phyloP scores from a whole-genome alignment of 2,797 vertebrate genomes.

The Argyrosomus regius region DNA sequence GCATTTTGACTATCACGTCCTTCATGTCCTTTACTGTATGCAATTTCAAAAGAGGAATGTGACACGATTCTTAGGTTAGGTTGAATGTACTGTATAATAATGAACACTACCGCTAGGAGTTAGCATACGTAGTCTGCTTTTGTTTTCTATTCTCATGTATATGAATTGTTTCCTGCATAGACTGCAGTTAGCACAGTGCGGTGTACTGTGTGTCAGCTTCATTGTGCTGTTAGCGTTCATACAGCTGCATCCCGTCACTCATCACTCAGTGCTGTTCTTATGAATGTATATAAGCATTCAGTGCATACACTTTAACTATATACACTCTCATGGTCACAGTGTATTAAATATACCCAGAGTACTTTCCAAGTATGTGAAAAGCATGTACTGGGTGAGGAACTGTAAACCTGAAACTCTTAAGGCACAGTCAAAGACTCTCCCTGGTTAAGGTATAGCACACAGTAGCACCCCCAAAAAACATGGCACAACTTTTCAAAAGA shows the following conservation, averaged over 20 bases:
- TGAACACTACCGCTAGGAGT: conserved; percentile 50
- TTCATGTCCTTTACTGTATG: conserved; percentile 56
- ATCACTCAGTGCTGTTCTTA: conserved; percentile 37
- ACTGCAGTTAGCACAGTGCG: conserved; percentile 32
- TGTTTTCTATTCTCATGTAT: conserved; percentile 23
- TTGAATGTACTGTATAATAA: conserved; percentile 76
- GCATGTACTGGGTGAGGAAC: conserved; percentile 52
- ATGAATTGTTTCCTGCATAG: conserved; percentile 34
- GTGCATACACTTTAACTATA: conserved; percentile 38
- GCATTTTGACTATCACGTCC: conserved; percentile 30
- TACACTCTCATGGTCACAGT: conserved; percentile 29
- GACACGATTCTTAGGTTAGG: conserved; percentile 59
- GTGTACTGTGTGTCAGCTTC: conserved; percentile 40
- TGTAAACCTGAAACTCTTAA: conserved; percentile 34
- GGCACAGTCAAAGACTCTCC: conserved; percentile 42
- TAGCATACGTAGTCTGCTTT: conserved; percentile 23
- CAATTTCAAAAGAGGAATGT: conserved; percentile 61
- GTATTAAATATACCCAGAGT: conserved; percentile 41
- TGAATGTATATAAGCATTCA: conserved; percentile 46
- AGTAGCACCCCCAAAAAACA: not conserved
- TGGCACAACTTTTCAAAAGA: not conserved
- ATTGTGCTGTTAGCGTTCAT: conserved; percentile 41
- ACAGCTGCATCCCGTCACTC: conserved; percentile 39
- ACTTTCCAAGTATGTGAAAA: conserved; percentile 56
- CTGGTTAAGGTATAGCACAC: conserved; percentile 7